A percentile compares a stretch with the other conserved stretches of the same genome.
Evolutionary conservation across 2,797 vertebrate genomes (phyloP).

Genomic region (Arrhamphus sclerolepis): DNA sequence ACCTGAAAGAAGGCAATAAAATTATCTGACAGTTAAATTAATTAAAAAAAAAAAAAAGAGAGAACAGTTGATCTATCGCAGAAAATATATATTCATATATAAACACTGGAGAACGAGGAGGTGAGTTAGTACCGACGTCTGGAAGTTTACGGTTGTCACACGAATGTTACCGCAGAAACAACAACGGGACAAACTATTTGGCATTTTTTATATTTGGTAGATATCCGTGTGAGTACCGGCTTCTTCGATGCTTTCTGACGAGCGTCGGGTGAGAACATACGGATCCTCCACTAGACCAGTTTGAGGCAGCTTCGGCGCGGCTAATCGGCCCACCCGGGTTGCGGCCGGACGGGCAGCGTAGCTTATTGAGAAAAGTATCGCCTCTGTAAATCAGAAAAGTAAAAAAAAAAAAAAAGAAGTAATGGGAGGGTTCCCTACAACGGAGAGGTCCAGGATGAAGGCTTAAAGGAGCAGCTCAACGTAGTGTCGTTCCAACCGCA

Average conservation of each 20-base stretch:
- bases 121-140: constrained; percentile 67
- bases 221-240: constrained; percentile 64
- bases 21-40: constrained; percentile 85
- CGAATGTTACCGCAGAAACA: constrained; percentile 12
- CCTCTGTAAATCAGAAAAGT: not conserved
- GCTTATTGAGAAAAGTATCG: constrained; percentile 53
- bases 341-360: constrained; percentile 17
- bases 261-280: too few relatives aligned
- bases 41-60: constrained; percentile 57
- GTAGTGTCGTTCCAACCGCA: too few relatives aligned
- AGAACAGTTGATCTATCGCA: constrained; percentile 37
- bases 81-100: constrained; percentile 11
- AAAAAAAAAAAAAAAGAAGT: constrained; percentile 2
- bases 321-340: not conserved
- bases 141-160: constrained; percentile 63
- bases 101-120: constrained; percentile 41
- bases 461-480: too few relatives aligned
- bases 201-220: constrained; percentile 86
- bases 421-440: not conserved
- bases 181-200: constrained; percentile 61
- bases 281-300: too few relatives aligned
- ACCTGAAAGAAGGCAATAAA: constrained; percentile 84
- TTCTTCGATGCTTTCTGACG: too few relatives aligned
- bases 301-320: not conserved
- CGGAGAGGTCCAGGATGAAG: too few relatives aligned